Conservation (phyloP, 2,888 invertebrate species). For the Linnaemya vulpina region DNA sequence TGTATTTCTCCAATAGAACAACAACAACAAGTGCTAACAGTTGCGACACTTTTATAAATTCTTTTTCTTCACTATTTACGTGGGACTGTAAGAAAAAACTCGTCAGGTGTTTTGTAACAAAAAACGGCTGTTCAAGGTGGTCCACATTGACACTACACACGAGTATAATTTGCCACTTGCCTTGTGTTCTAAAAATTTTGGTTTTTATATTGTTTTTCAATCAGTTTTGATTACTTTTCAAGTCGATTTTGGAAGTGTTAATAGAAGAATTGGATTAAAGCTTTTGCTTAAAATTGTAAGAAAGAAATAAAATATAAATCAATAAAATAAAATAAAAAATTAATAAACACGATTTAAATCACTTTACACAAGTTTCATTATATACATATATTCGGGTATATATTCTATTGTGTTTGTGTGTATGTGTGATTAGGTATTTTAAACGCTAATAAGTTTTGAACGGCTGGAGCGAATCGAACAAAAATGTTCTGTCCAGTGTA, state of each 20-base stretch:
- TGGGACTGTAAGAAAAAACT: background rate
- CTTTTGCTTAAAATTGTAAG: no score
- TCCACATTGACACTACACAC: conserved; percentile 4
- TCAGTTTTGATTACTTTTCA: background rate
- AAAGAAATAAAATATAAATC: no score
- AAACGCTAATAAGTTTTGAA: no score
- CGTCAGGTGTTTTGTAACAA: background rate
- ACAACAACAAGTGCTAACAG: background rate
- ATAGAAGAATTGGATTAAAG: background rate
- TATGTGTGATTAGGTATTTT: no score
- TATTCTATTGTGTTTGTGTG: no score
- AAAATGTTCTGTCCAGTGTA: no score
- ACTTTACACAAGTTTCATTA: no score
- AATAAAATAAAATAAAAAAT: no score
- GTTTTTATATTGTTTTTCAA: background rate
- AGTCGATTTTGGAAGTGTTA: background rate
- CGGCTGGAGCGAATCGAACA: no score
- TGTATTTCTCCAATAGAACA: background rate
- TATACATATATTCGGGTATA: no score
- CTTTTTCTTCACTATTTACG: background rate
- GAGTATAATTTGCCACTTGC: background rate
- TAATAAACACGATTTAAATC: no score
- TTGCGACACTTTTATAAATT: conserved; percentile 12
- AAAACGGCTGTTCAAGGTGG: conserved; percentile 18
- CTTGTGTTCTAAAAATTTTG: background rate